phyloP scores from a whole-genome alignment of 2,888 invertebrate genomes.

The Ochropleura leucogaster region DNA sequence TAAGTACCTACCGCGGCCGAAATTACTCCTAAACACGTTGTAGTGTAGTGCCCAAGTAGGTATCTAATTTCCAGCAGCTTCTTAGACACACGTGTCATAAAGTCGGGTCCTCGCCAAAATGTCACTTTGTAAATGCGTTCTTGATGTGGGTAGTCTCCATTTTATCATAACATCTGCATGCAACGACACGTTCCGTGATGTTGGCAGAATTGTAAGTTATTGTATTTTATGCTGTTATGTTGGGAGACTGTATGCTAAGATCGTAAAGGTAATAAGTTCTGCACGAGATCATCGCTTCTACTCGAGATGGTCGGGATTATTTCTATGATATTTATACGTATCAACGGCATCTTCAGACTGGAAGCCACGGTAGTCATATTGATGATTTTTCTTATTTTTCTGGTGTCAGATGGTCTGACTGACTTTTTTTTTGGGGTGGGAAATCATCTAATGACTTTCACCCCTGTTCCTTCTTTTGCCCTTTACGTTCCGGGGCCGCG shows the following conservation, averaged over 20 bases:
- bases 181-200: slow-evolving; percentile 47
- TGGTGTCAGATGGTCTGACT: too few species aligned
- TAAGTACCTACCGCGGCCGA: background rate
- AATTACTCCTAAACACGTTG: background rate
- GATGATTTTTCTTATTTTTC: too few species aligned
- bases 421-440: too few species aligned
- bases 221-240: slow-evolving; percentile 26
- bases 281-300: background rate
- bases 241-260: slow-evolving; percentile 21
- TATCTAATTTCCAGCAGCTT: slow-evolving; percentile 4
- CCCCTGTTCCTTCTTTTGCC: too few species aligned
- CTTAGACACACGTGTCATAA: slow-evolving; percentile 1
- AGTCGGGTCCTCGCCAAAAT: slow-evolving; percentile 11
- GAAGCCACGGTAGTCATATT: background rate
- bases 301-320: background rate
- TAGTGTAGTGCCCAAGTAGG: background rate
- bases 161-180: slow-evolving; percentile 48
- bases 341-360: background rate
- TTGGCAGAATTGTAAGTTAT: slow-evolving; percentile 47
- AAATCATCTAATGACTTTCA: too few species aligned
- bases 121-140: slow-evolving; percentile 44
- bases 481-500: too few species aligned
- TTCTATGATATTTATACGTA: background rate
- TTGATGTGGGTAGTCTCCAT: slow-evolving; percentile 44
- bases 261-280: background rate